phyloP scores from a whole-genome alignment of 2,797 vertebrate species.

The Crocidura indochinensis region DNA sequence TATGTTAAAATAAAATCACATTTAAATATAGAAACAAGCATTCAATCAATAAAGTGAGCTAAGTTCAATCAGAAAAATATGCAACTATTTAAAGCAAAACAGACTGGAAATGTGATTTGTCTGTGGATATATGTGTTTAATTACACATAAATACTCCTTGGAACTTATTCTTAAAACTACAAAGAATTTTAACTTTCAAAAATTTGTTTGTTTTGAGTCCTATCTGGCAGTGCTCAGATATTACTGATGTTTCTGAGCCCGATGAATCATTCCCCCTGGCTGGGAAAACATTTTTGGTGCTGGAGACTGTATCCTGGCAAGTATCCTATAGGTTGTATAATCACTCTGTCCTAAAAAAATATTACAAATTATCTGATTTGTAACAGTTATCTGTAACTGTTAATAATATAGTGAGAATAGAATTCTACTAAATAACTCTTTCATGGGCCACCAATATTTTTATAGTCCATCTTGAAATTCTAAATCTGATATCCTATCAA shows the following conservation, averaged over 20 bases:
- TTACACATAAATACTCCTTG: neutral
- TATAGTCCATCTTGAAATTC: neutral
- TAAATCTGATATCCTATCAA: neutral
- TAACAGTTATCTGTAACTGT: neutral
- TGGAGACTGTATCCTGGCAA: no score
- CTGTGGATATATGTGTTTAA: neutral
- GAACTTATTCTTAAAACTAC: slow-evolving; percentile 15
- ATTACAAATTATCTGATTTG: neutral
- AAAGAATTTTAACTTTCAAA: neutral
- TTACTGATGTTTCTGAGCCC: no score
- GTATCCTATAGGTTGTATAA: no score
- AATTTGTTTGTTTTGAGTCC: no score
- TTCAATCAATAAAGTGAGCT: slow-evolving; percentile 4
- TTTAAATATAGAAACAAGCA: neutral
- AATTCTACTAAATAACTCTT: neutral
- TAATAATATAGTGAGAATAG: neutral
- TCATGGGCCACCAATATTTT: neutral
- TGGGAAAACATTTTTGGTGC: no score
- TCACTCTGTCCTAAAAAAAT: no score
- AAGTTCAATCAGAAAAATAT: slow-evolving; percentile 40
- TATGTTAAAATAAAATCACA: slow-evolving; percentile 35
- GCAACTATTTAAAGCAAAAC: slow-evolving; percentile 21
- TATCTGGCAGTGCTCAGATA: no score
- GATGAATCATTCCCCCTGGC: no score
- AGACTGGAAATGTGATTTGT: slow-evolving; percentile 26